Base-by-base conservation (phyloP, 2,888 invertebrate genomes). In the Trichacis sp. region DNA sequence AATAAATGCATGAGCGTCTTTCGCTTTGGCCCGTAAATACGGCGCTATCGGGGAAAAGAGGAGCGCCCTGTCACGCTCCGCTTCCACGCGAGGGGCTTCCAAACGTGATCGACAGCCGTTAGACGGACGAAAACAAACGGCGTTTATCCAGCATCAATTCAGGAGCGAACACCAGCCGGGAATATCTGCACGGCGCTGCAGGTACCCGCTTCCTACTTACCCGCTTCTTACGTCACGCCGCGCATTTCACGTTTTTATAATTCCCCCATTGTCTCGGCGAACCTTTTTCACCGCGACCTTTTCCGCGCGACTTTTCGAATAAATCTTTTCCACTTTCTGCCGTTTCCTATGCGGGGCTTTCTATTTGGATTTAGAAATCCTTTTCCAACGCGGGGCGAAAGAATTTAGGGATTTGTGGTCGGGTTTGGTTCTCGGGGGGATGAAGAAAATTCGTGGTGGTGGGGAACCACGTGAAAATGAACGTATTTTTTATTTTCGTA, bases 1-100 rank as follows among this genome's bases (percentile, higher is more conserved):
- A 76, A 76, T 76, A 76, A 75, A 76, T 75, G 61, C 63, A 66
- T 55, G 52, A 40, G 40, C 40, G 3, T 40, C 40, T 33, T 18
- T 45, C 30, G 33, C 24, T 9, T 24, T 43, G 19, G 45, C 14
- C 8, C 45, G 30, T 53, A 53, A 45, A 53, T 33, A 53, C 12
- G 24, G 48, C 30, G 14, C 33, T 38, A 29, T 38, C 40, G 46
- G 15, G n/a, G 24, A 24, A 24, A 54, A 50, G 54, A 36, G 47
- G 45, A 38, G 38, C 20, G 36, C 40, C 33, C 29, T 29, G 29
- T 29, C 36, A 36, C n/a, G 29, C 29, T 9, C 5, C 29, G 29
- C 9, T 29, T 29, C 29, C 33, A 9, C 11, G 33, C 5, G 11
- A 33, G 33, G n/a, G 33, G 15, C 24, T 40, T 14, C 40, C 2